A percentile compares a stretch with the other conserved stretches of the same genome.
phyloP scores from a whole-genome alignment of 2,113 vertebrate species.

The Clarias batrachus region DNA sequence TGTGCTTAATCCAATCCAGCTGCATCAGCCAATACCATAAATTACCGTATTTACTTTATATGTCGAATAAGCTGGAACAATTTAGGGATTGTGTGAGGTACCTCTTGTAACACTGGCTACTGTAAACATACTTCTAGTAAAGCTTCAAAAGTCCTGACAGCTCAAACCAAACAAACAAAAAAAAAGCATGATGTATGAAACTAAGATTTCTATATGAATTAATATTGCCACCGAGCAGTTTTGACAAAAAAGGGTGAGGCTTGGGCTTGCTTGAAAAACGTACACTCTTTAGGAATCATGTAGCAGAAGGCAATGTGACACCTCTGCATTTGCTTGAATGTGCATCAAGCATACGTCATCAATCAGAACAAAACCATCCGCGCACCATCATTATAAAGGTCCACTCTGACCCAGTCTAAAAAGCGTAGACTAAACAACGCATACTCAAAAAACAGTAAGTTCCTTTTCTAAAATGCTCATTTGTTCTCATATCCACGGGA shows the following conservation, averaged over 20 bases:
- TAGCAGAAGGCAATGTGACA: constrained; percentile 7
- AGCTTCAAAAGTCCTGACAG: background rate
- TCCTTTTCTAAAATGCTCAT: constrained; percentile 21
- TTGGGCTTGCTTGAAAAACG: background rate
- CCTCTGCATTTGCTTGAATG: constrained; percentile 5
- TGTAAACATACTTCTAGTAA: constrained; percentile 14
- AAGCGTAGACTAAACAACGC: constrained; percentile 17
- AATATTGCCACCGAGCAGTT: background rate
- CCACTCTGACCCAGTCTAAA: constrained; percentile 27
- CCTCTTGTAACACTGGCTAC: background rate
- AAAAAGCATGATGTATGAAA: background rate
- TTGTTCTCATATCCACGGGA: constrained; percentile 24
- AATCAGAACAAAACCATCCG: constrained; percentile 36
- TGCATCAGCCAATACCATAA: constrained; percentile 54
- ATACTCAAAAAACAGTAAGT: constrained; percentile 8
- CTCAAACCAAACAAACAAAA: background rate
- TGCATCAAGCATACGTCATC: background rate
- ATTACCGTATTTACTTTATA: constrained; percentile 47
- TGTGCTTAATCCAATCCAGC: constrained; percentile 30
- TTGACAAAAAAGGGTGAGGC: background rate
- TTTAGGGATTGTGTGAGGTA: background rate
- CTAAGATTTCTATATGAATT: background rate
- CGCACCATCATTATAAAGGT: constrained; percentile 28
- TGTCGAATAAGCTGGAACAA: constrained; percentile 19
- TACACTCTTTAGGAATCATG: background rate